Conservation (phyloP, 2,113 vertebrate genomes). For the Xenopus tropicalis region DNA sequence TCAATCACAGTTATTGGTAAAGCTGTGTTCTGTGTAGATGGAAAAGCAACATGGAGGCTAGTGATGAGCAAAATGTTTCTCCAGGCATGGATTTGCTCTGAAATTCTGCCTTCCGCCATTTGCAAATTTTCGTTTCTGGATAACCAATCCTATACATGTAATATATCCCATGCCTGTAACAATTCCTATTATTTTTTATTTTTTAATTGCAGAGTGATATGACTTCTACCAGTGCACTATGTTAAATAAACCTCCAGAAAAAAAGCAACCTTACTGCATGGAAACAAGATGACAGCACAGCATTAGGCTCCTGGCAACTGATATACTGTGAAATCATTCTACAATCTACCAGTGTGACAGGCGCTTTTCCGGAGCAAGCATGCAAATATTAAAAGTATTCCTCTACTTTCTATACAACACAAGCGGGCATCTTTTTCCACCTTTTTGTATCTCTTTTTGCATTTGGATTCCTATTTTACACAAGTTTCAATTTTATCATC, state of each 20-base stretch:
- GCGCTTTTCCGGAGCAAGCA: constrained; percentile 62
- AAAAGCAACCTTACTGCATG: constrained; percentile 56
- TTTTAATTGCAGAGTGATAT: constrained; percentile 52
- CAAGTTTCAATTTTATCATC: constrained; percentile 48
- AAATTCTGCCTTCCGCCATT: too few relatives aligned
- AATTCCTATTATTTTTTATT: constrained; percentile 11
- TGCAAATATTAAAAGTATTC: constrained; percentile 47
- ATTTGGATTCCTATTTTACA: constrained; percentile 68
- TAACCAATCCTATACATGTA: too few relatives aligned
- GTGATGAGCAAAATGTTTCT: too few relatives aligned
- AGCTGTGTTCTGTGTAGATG: too few relatives aligned
- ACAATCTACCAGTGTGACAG: constrained; percentile 52
- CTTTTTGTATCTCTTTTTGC: constrained; percentile 71
- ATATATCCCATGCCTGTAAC: too few relatives aligned
- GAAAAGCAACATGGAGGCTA: too few relatives aligned
- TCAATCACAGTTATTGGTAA: too few relatives aligned
- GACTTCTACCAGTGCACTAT: constrained; percentile 56
- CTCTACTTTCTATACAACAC: constrained; percentile 40
- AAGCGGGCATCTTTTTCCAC: constrained; percentile 66
- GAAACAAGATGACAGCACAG: constrained; percentile 48
- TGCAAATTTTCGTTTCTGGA: too few relatives aligned
- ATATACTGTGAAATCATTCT: constrained; percentile 55
- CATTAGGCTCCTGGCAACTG: constrained; percentile 42
- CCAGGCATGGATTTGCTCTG: too few relatives aligned
- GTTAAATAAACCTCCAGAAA: constrained; percentile 50